phyloP scores from a whole-genome alignment of 1,140 invertebrate species.

The Heliconius himera region DNA sequence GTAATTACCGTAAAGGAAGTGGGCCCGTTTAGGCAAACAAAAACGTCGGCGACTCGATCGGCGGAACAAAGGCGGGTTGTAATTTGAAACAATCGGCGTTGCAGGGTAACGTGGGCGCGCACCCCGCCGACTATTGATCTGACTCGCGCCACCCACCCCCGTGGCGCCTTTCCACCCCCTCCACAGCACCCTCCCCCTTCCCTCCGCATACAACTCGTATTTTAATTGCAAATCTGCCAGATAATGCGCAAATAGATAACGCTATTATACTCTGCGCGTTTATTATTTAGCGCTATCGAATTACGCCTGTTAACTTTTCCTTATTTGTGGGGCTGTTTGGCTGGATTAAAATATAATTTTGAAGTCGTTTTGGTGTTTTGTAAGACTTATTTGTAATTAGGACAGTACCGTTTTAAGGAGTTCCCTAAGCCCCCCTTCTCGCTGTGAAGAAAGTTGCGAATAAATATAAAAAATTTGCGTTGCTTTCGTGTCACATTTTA shows the following conservation, averaged over 20 bases:
- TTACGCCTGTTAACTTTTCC: conserved; percentile 42
- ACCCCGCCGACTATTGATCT: conserved; percentile 79
- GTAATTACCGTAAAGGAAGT: conserved; percentile 79
- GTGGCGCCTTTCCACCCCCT: conserved; percentile 44
- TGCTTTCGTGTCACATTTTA: not conserved
- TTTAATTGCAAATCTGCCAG: conserved; percentile 81
- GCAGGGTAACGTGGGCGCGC: conserved; percentile 66
- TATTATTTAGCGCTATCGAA: conserved; percentile 73
- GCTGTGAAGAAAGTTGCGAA: not conserved
- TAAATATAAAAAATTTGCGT: not conserved
- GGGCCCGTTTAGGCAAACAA: conserved; percentile 72
- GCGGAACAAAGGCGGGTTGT: conserved; percentile 75
- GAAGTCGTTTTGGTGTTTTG: not conserved
- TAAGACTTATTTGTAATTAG: not conserved
- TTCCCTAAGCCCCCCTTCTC: not conserved
- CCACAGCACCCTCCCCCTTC: conserved; percentile 35
- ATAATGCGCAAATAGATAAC: conserved; percentile 81
- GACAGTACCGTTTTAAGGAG: not conserved
- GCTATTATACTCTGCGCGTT: conserved; percentile 75
- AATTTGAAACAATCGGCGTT: conserved; percentile 80
- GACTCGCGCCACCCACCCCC: conserved; percentile 50
- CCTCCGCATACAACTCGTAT: conserved; percentile 70
- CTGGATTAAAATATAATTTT: conserved; percentile 5
- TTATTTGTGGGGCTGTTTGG: conserved; percentile 17
- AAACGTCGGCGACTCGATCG: conserved; percentile 74